These are phyloP conservation scores for Fringilla coelebs DNA, from an alignment of 2,797 vertebrate genomes.

Conservation along the genomic window DNA sequence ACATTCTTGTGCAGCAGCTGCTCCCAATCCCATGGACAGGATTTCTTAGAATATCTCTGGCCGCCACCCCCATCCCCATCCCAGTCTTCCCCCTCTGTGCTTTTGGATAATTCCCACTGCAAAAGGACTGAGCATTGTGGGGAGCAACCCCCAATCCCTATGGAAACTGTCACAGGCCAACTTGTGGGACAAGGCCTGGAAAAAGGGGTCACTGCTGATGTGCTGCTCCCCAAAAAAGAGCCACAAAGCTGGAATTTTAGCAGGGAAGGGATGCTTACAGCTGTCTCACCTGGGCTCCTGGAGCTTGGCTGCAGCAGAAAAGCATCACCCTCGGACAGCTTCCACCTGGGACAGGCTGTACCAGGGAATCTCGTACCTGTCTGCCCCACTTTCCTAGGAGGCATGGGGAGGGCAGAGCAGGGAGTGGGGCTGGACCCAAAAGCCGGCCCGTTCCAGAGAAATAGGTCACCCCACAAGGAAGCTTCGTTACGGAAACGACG, in stretches of 20 bases:
- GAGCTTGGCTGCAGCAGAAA: background rate
- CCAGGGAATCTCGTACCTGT: background rate
- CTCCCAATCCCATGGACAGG: fast-evolving
- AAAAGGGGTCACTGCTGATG: background rate
- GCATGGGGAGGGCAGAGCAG: background rate
- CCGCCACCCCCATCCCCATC: background rate
- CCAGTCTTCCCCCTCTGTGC: background rate
- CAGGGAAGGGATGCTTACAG: background rate
- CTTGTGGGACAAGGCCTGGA: background rate
- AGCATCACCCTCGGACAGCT: background rate
- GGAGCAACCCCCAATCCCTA: background rate
- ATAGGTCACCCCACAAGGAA: background rate
- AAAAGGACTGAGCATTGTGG: background rate
- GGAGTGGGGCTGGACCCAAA: background rate
- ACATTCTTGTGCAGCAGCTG: fast-evolving
- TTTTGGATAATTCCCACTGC: background rate
- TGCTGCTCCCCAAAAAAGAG: background rate
- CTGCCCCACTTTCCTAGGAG: background rate
- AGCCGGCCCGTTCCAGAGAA: background rate
- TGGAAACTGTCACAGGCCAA: background rate
- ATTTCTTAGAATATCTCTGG: background rate
- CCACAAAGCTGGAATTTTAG: background rate
- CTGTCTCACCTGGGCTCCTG: background rate
- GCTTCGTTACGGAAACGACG: fast-evolving
- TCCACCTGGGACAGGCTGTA: background rate